Conservation (phyloP, 2,797 vertebrate species). For the Falco rusticolus region DNA sequence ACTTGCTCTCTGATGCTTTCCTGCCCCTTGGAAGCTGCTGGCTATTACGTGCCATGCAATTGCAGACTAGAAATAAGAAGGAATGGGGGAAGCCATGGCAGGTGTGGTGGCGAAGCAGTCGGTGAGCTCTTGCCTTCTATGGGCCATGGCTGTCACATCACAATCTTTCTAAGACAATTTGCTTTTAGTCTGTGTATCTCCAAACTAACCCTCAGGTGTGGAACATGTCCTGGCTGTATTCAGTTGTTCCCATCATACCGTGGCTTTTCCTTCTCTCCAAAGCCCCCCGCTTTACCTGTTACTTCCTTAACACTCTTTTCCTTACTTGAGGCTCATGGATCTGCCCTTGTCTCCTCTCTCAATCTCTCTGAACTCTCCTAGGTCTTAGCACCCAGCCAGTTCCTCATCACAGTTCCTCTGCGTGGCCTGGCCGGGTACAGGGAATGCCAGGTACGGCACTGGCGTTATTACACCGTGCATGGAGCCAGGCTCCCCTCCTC, state of each 20-base stretch:
- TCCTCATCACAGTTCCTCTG: slow-evolving; percentile 81
- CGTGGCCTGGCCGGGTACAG: slow-evolving; percentile 81
- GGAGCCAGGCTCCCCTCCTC: slow-evolving; percentile 81
- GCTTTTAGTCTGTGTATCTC: not conserved
- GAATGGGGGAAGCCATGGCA: not conserved
- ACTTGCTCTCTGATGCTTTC: not conserved
- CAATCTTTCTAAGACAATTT: not conserved
- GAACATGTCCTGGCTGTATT: not conserved
- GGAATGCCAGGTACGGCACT: slow-evolving; percentile 71
- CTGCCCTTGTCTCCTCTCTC: not conserved
- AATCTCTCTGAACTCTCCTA: slow-evolving; percentile 52
- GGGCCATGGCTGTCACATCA: not conserved
- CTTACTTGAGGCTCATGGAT: not conserved
- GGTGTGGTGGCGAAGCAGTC: not conserved
- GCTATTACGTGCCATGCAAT: not conserved
- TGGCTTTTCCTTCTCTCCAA: not conserved
- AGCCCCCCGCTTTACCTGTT: not conserved
- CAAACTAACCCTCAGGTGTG: not conserved
- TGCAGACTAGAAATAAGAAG: not conserved
- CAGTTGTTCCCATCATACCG: not conserved
- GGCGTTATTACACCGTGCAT: slow-evolving; percentile 82
- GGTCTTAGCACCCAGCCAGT: slow-evolving; percentile 78
- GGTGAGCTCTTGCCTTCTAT: not conserved
- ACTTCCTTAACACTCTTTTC: not conserved
- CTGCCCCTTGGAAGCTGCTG: not conserved